Base-by-base conservation (phyloP, 2,113 vertebrate species). In the Solea senegalensis region DNA sequence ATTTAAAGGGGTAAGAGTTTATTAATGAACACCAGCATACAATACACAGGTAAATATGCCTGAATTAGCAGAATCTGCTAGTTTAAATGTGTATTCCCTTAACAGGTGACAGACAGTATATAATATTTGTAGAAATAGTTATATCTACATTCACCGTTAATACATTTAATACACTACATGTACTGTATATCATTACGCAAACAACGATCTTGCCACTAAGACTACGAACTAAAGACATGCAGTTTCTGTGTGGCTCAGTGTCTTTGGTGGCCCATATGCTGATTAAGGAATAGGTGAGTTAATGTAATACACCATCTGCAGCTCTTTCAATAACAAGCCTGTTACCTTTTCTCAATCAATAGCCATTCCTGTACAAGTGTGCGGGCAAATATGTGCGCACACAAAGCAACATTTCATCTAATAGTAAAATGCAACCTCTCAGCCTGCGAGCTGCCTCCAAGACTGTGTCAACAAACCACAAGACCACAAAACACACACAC, bases 351-450 rank as follows among this genome's bases (percentile, higher is more conserved):
- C 67, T 76, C 81, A 50, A 63, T 82, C 80, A 83, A 81, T 88
- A 74, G 71, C 26, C 4, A 12, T 73, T 43, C 83, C 72, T 71
- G 21, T 66, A 4, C n/a, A 27, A 3, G 40, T 61, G 53, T 56
- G 48, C 57, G 34, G 44, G 26, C 8, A 28, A 39, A 52, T 34
- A 40, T 56, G 40, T 68, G 54, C 40, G 11, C 40, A 46, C 62
- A 88, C 81, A 90, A 85, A 78, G 88, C 48, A 75, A 41, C 74
- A 71, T 82, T 88, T 90, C 86, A 86, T 80, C 72, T 73, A 68
- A 87, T 54, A 71, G 72, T 70, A 80, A 84, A 90, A 85, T 54
- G 56, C 57, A 52, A 59, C 79, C 71, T 82, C 76, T 89, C 72
- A 85, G 54, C 49, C 39, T 66, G 66, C 74, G 69, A 56, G 54